Evolutionary conservation across 1,140 invertebrate species (phyloP).

Genomic region (Alviniconcha marisindica): DNA sequence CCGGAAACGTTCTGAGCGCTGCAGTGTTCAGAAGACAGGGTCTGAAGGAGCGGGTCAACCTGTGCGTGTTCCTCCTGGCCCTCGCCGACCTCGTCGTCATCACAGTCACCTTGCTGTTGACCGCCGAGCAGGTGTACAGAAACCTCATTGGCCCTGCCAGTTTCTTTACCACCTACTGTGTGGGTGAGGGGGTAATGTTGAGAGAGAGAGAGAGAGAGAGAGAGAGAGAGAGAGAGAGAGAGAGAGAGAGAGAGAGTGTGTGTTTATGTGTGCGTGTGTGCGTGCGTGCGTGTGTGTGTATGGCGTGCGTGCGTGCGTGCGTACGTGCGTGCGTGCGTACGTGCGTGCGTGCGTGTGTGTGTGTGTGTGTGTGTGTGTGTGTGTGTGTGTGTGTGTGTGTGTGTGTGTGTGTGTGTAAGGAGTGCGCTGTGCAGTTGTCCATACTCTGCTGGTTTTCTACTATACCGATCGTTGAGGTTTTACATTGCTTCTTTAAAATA

Average conservation of each 20-base stretch:
- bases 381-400: background rate
- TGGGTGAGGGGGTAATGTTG: background rate
- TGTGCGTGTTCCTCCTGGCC: conserved; percentile 15
- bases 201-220: too few relatives aligned
- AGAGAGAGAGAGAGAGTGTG: background rate
- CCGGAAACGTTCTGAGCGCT: conserved; percentile 7
- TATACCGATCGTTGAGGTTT: too few relatives aligned
- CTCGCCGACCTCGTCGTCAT: background rate
- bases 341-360: background rate
- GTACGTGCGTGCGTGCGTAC: background rate
- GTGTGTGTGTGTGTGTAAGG: background rate
- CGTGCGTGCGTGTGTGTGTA: too few relatives aligned
- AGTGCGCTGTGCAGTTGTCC: background rate
- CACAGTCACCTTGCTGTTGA: background rate
- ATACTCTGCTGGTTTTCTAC: too few relatives aligned
- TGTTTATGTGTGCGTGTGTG: too few relatives aligned
- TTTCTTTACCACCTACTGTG: background rate
- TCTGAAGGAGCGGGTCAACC: background rate
- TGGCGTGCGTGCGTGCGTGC: background rate
- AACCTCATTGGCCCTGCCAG: background rate
- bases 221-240: conserved; percentile 9
- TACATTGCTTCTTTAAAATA: too few relatives aligned
- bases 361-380: background rate
- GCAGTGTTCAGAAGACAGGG: conserved; percentile 8
- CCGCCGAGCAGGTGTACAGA: background rate